Evolutionary conservation across 2,888 invertebrate genomes (phyloP).

Genomic region (Ferdinandea cuprea): DNA sequence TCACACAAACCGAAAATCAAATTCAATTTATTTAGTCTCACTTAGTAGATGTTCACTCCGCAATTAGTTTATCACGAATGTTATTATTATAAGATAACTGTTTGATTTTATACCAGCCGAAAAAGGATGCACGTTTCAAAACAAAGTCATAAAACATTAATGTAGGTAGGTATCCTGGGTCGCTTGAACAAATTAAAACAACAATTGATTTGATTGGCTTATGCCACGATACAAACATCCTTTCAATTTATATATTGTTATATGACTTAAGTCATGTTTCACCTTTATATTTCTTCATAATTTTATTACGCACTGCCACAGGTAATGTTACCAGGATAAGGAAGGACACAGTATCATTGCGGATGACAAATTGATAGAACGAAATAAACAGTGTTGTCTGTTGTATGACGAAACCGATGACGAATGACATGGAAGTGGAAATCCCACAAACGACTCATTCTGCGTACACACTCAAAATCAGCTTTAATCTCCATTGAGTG

Average conservation of each 20-base stretch:
- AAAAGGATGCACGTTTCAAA: not conserved
- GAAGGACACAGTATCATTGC: too few relatives aligned
- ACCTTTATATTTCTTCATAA: too few relatives aligned
- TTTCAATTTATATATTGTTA: not conserved
- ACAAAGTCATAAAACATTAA: not conserved
- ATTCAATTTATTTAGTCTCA: too few relatives aligned
- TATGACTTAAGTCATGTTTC: not conserved
- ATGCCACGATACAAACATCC: slow-evolving; percentile 11
- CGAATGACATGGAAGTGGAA: too few relatives aligned
- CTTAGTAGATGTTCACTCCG: slow-evolving; percentile 11
- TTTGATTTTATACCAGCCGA: slow-evolving; percentile 36
- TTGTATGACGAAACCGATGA: not conserved
- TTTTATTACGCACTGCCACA: too few relatives aligned
- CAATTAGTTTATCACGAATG: slow-evolving; percentile 34
- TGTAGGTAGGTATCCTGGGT: not conserved
- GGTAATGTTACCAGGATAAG: too few relatives aligned
- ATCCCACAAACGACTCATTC: slow-evolving; percentile 15
- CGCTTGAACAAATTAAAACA: slow-evolving; percentile 13
- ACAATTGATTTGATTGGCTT: slow-evolving; percentile 10
- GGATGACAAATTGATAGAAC: not conserved
- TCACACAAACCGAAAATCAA: too few relatives aligned
- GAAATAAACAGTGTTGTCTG: too few relatives aligned
- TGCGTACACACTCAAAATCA: not conserved
- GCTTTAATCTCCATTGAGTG: slow-evolving; percentile 1
- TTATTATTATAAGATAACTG: not conserved